Evolutionary conservation across 2,113 vertebrate genomes (phyloP).

Genomic region (Podarcis raffonei): DNA sequence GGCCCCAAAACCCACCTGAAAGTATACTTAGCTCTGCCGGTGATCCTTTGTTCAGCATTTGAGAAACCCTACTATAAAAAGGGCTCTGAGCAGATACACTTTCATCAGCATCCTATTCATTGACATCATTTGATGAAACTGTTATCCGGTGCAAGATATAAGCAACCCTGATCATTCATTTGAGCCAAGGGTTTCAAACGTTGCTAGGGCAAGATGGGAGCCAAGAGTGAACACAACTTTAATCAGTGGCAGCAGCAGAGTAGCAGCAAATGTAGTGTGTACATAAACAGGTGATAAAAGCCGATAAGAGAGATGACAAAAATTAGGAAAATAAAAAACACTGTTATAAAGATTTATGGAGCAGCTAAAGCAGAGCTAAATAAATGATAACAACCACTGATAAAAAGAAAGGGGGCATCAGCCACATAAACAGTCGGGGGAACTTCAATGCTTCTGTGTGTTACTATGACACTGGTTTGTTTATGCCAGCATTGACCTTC

Average conservation of each 20-base stretch:
- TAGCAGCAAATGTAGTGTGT: conserved; percentile 59
- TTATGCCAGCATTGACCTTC: conserved; percentile 72
- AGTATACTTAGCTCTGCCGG: too few species aligned
- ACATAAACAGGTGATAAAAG: conserved; percentile 75
- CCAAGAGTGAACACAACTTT: conserved; percentile 30
- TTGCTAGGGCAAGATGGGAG: neutral
- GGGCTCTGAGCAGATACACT: too few species aligned
- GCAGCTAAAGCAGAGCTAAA: conserved; percentile 66
- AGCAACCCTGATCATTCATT: neutral
- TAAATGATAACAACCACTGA: conserved; percentile 70
- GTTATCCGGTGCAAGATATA: neutral
- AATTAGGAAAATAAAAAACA: conserved; percentile 74
- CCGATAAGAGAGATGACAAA: conserved; percentile 59
- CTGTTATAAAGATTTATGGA: conserved; percentile 75
- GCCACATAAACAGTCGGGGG: conserved; percentile 64
- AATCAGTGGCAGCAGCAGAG: conserved; percentile 28
- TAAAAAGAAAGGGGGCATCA: conserved; percentile 70
- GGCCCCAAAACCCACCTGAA: too few species aligned
- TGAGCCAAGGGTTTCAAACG: neutral
- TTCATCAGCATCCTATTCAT: too few species aligned
- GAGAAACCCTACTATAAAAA: too few species aligned
- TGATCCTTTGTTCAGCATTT: too few species aligned
- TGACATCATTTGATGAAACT: too few species aligned
- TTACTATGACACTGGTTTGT: conserved; percentile 72
- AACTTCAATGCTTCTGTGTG: conserved; percentile 78